These are phyloP conservation scores for Caenorhabditis brenneri DNA, from an alignment of 1,140 invertebrate species.

Conservation along the genomic window DNA sequence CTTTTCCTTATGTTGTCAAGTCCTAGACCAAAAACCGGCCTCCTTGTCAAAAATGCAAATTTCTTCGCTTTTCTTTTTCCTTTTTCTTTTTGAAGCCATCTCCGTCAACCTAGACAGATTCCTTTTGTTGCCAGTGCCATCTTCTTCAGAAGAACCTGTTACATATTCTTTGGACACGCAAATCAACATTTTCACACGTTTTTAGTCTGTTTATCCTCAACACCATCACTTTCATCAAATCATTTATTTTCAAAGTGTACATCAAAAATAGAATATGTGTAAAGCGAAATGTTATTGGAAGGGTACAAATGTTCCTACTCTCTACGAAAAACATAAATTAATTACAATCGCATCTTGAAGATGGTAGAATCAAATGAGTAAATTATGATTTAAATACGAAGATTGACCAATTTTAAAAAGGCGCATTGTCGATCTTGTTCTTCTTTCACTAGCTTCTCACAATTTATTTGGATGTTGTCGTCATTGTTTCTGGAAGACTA, in stretches of 20 bases:
- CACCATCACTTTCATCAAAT: neutral
- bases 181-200: slow-evolving; percentile 14
- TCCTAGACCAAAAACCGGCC: neutral
- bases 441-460: slow-evolving; percentile 16
- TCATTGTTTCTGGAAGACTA: slow-evolving; percentile 18
- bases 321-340: neutral
- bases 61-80: neutral
- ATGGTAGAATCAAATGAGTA: neutral
- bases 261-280: neutral
- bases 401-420: neutral
- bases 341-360: neutral
- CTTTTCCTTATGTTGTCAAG: too few relatives aligned
- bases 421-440: slow-evolving; percentile 25
- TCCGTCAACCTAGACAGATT: neutral
- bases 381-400: slow-evolving; percentile 1
- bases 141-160: neutral
- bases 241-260: slow-evolving; percentile 33
- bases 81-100: neutral
- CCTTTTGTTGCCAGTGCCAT: neutral
- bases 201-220: neutral
- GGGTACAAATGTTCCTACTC: neutral
- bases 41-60: neutral
- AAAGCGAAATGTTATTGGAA: neutral
- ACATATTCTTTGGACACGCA: neutral
- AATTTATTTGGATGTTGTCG: slow-evolving; percentile 12